phyloP scores from a whole-genome alignment of 2,888 invertebrate species.

The Cyrtodaria siliqua region DNA sequence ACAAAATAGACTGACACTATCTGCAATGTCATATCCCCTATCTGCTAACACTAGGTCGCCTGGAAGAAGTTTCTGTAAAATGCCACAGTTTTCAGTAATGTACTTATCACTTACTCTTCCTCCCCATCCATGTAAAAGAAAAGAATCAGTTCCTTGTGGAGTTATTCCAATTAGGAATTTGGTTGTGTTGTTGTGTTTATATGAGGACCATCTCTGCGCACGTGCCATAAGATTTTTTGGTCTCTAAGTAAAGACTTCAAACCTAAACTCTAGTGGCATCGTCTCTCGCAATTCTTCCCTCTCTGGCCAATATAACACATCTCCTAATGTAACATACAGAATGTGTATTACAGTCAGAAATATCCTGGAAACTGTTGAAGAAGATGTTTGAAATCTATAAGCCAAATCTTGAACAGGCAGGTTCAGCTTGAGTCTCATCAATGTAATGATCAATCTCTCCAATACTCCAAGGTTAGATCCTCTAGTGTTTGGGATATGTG shows the following conservation, averaged over 20 bases:
- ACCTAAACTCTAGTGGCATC: conserved; percentile 51
- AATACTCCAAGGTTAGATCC: background rate
- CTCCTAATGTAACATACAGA: conserved; percentile 2
- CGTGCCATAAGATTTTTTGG: conserved; percentile 60
- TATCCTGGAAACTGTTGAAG: conserved; percentile 6
- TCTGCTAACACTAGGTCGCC: too few species aligned
- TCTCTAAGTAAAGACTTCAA: conserved; percentile 55
- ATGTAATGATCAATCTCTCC: conserved; percentile 1
- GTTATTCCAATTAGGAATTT: conserved; percentile 72
- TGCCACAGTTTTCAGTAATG: conserved; percentile 65
- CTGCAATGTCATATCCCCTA: conserved; percentile 62
- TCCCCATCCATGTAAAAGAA: conserved; percentile 70
- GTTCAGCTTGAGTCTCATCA: conserved; percentile 13
- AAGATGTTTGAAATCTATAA: background rate
- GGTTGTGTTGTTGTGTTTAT: conserved; percentile 68
- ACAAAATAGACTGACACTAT: conserved; percentile 52
- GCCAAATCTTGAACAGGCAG: conserved; percentile 3
- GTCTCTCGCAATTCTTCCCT: conserved; percentile 40
- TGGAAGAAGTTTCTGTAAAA: conserved; percentile 51
- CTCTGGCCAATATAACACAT: conserved; percentile 6
- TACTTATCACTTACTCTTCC: conserved; percentile 68
- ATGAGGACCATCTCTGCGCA: conserved; percentile 62
- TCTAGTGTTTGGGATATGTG: background rate
- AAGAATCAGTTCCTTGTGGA: conserved; percentile 69
- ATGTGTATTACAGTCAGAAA: background rate